phyloP scores from a whole-genome alignment of 2,888 invertebrate genomes.

The Patella pellucida region DNA sequence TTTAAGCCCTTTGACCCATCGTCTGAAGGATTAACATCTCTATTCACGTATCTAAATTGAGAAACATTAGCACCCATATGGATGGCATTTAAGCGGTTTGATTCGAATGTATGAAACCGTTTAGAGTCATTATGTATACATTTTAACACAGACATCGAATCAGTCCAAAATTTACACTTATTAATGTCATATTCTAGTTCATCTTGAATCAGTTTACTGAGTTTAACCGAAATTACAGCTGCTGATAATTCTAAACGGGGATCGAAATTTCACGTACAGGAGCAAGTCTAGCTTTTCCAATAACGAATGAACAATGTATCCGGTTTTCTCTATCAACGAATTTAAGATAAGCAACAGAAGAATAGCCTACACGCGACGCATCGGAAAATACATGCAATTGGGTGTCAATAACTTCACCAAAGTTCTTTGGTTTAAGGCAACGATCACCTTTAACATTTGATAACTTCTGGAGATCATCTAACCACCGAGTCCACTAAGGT shows the following conservation, averaged over 20 bases:
- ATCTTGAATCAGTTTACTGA: slow-evolving; percentile 1
- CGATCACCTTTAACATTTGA: background rate
- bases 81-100: background rate
- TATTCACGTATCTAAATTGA: slow-evolving; percentile 8
- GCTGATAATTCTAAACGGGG: background rate
- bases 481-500: slow-evolving; percentile 4
- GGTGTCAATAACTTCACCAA: background rate
- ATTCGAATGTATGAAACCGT: slow-evolving; percentile 10
- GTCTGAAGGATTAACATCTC: background rate
- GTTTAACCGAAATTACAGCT: background rate
- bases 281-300: background rate
- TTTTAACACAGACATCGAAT: slow-evolving; percentile 7
- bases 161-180: background rate
- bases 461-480: background rate
- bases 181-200: slow-evolving; percentile 5
- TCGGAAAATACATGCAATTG: background rate
- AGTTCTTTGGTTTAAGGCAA: background rate
- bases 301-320: background rate
- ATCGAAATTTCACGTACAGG: background rate
- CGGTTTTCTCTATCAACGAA: background rate
- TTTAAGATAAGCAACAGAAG: background rate
- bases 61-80: background rate
- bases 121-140: background rate
- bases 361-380: background rate
- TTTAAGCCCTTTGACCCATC: slow-evolving; percentile 5